Evolutionary conservation across 2,888 invertebrate species (phyloP), one percentile per base, ranked within the genome.

Genomic region (Schrankia costaestrigalis): DNA sequence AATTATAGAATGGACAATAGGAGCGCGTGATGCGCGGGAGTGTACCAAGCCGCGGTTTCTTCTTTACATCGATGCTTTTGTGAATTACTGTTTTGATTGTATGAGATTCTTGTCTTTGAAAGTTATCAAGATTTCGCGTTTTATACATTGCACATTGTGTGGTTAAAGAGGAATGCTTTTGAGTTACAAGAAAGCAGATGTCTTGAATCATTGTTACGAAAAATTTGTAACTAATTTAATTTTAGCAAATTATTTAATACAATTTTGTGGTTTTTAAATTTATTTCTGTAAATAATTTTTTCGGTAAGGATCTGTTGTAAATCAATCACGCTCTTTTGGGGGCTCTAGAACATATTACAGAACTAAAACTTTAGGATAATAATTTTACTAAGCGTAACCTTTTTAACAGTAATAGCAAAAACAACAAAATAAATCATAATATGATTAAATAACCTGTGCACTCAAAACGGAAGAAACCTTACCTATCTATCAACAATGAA

Each of bases 1-100:
- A 84, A 85, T 83, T 83, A 82, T 73, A 70, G 71, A 54, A 67
- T 66, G 78, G 77, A 81, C 81, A 81, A 81, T 74, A 48, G 64
- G 30, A 31, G 61, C 69, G 72, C 71, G 76, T 77, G 76, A 72
- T 76, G 77, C 74, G 78, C 78, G 61, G 67, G 78, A 76, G 77
- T 78, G 52, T 63, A 43, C 41, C 35, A 43, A 39, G 30, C 47
- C 53, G 52, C 51, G 47, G 55, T 56, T 51, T 56, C 49, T 40
- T 48, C 35, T 41, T 34, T 41, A 35, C 38, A 36, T 40, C 39
- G 25, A 35, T 22, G 21, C 46, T 41, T 43, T 50, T 54, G 54
- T 51, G 51, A 44, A 45, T 44, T 57, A 59, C 46, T 47, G 42
- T 44, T 49, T 39, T 26, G 35, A 31, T 36, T 26, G 19, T 32